Percentiles rank a stretch among this genome's conserved stretches.
These are phyloP conservation scores for Chrysodeixis includens DNA, from an alignment of 2,888 invertebrate species.

Conservation along the genomic window DNA sequence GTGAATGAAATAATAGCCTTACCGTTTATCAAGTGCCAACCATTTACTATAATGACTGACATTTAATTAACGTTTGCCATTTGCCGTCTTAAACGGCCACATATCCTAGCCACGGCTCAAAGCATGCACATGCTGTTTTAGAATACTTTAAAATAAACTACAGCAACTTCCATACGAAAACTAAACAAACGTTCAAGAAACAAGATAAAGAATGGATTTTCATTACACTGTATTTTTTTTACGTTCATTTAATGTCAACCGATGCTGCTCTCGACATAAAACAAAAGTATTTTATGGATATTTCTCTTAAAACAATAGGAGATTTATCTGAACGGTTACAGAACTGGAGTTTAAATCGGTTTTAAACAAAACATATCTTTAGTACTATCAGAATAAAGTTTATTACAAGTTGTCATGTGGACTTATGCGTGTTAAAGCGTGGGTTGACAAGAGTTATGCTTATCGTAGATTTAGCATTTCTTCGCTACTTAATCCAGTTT, in stretches of 20 bases:
- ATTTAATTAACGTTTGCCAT: conserved; percentile 50
- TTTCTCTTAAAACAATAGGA: conserved; percentile 55
- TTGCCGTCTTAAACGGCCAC: conserved; percentile 35
- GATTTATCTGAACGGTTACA: conserved; percentile 54
- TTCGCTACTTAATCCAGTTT: conserved; percentile 87
- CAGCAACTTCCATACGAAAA: not conserved
- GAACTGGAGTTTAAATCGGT: conserved; percentile 36
- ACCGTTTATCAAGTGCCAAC: conserved; percentile 35
- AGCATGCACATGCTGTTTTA: conserved; percentile 13
- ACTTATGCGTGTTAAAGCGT: conserved; percentile 67
- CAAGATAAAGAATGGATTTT: conserved; percentile 21
- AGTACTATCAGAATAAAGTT: conserved; percentile 61
- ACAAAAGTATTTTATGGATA: conserved; percentile 47
- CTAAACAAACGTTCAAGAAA: conserved; percentile 14
- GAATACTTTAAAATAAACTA: conserved; percentile 10
- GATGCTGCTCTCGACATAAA: conserved; percentile 31
- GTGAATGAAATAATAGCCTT: conserved; percentile 37
- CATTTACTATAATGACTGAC: conserved; percentile 50
- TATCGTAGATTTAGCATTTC: conserved; percentile 87
- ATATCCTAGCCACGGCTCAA: conserved; percentile 41
- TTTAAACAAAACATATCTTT: conserved; percentile 59
- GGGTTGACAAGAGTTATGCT: conserved; percentile 86
- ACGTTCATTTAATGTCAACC: conserved; percentile 39
- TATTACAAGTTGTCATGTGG: conserved; percentile 54
- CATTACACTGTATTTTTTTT: conserved; percentile 27